A percentile compares a stretch with the other conserved stretches of the same genome.
These are phyloP conservation scores for Deilephila porcellus DNA, from an alignment of 2,888 invertebrate genomes.

Conservation along the genomic window DNA sequence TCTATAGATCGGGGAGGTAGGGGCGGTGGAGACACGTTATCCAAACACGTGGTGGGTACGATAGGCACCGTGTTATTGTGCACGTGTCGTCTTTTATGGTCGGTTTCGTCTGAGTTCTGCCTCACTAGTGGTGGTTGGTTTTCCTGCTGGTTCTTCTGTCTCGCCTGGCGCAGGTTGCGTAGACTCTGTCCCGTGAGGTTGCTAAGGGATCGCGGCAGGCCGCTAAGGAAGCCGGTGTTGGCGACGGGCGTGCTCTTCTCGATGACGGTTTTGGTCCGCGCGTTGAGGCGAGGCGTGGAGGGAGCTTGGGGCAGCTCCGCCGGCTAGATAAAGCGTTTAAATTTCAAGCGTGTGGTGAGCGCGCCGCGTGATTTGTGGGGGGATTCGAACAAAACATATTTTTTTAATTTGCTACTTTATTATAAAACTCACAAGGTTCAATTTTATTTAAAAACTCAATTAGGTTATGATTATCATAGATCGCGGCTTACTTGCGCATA, in stretches of 20 bases:
- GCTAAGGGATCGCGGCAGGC: constrained; percentile 76
- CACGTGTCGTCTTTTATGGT: constrained; percentile 53
- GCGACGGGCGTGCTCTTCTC: constrained; percentile 49
- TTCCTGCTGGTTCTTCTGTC: constrained; percentile 59
- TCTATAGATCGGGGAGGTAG: constrained; percentile 69
- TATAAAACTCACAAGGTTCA: not conserved
- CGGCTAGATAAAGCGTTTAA: constrained; percentile 43
- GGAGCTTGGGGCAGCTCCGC: constrained; percentile 41
- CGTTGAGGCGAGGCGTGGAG: constrained; percentile 46
- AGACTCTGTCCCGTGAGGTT: constrained; percentile 79
- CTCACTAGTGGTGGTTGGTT: constrained; percentile 61
- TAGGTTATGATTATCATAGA: no score
- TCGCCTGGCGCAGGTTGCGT: constrained; percentile 65
- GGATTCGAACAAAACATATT: not conserved
- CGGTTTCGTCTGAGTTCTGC: constrained; percentile 67
- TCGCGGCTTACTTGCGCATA: no score
- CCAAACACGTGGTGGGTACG: constrained; percentile 75
- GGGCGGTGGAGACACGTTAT: constrained; percentile 72
- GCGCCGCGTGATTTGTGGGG: not conserved
- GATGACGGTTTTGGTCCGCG: constrained; percentile 43
- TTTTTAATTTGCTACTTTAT: not conserved
- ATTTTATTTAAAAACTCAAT: not conserved
- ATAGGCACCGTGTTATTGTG: constrained; percentile 72
- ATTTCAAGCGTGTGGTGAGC: constrained; percentile 33
- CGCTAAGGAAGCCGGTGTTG: constrained; percentile 73